Evolutionary conservation across 2,888 invertebrate genomes (phyloP), one percentile per base, ranked within the genome.

Genomic region (Drosophila nr. medialis): DNA sequence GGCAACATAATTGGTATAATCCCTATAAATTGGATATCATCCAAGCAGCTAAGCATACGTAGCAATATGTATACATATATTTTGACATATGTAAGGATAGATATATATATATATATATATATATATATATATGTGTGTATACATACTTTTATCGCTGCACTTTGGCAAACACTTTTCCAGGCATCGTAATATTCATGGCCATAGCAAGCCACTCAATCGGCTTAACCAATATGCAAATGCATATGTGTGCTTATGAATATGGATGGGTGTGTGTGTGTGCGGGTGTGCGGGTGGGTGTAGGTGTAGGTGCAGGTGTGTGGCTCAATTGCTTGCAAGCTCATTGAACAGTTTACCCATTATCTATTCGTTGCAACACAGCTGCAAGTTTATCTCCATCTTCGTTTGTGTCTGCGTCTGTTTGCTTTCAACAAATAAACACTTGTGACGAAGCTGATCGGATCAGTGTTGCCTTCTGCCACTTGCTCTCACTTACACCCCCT

Each of bases 391-490:
- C 72, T 72, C 45, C 65, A 65, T 56, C 73, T 61, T 30, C 49
- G 56, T 63, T 38, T 32, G 48, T 36, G 32, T 56, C 58, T 53
- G 58, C 34, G 29, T 56, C 64, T 75, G 84, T 79, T 76, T 81
- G 74, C 81, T 59, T 66, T 74, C 80, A 75, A 78, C 78, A 85
- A 85, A 86, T 85, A 89, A 86, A 85, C 87, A 87, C 88, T 87
- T 86, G 67, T 75, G 85, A 67, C 56, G 40, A 74, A 82, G 67
- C 77, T 77, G 83, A 84, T 89, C 86, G 72, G 84, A 89, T 84
- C 84, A 86, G 59, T 51, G 60, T 64, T 64, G 42, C 64, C 70
- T 34, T 48, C 21, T 51, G 21, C 45, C 21, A 15, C 18, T 29
- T 54, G 11, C 54, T n/a, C 34, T 24, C 27, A 8, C 5, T 51